Evolutionary conservation across 37 sponge, comb jelly and placozoan genomes (phyloP), one percentile per base, ranked within the genome.

Genomic region (Axinella damicornis): DNA sequence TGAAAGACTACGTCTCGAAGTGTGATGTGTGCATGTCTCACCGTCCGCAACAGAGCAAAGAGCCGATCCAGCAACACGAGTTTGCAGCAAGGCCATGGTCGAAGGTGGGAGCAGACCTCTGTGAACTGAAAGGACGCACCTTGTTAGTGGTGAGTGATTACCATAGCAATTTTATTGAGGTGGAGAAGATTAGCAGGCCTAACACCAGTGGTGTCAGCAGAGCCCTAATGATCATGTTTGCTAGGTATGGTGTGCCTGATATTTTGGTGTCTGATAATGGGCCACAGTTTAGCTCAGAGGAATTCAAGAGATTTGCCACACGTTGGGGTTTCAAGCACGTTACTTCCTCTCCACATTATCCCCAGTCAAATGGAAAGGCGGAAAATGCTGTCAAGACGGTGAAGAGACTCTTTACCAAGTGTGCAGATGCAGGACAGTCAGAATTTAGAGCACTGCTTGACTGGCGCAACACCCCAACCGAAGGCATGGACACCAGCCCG

Each of bases 391-490:
- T 88, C 6, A 74, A 82, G 62, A 88, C 89, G 22, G 78, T 81
- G 16, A 87, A 87, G 46, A 53, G 67, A 37, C 69, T 87, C 31
- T 67, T 87, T 57, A 57, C 77, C 14, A 85, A 85, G 71, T 66
- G 71, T 71, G 28, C 36, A 9, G 78, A 34, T 16, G 38, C 86
- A 39, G 78, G 63, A 2, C 72, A 70, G 32, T 85, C 86, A 5
- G 86, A 77, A 19, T 89, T 69, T 54, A 19, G 57, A 6, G 90
- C 85, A 25, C 74, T 89, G 20, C 36, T 89, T 38, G 90, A 89
- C 37, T 89, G 84, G 84, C 71, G 90, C 19, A 89, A 89, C 58
- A 89, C 72, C 18, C 90, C 74, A 2, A 40, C 90, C 54, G 85
- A 77, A 35, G 84, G 84, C 1, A 25, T 89, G 15, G 85, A 38